Percentiles rank a stretch among this genome's conserved stretches.
Evolutionary conservation across 2,888 invertebrate species (phyloP).

Genomic region (Hemithea aestivaria): DNA sequence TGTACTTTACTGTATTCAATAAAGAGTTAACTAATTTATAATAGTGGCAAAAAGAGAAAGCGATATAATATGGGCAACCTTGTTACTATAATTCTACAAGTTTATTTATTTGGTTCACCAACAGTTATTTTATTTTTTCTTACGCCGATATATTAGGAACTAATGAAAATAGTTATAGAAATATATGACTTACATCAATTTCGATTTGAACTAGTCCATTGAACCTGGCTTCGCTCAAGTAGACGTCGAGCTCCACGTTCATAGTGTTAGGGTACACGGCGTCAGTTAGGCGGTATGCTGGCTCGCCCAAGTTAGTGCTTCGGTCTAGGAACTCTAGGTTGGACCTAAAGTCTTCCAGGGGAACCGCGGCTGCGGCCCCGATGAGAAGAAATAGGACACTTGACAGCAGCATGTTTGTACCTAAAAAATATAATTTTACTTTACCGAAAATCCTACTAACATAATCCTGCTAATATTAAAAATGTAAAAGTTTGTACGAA

Average conservation of each 20-base stretch:
- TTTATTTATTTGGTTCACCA: too few species aligned
- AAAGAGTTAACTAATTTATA: too few species aligned
- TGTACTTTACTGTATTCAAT: too few species aligned
- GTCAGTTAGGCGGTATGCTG: conserved; percentile 52
- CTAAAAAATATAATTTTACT: conserved; percentile 30
- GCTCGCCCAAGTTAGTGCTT: conserved; percentile 50
- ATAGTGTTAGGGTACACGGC: conserved; percentile 49
- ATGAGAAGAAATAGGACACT: conserved; percentile 41
- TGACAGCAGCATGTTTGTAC: conserved; percentile 47
- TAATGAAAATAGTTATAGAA: neutral
- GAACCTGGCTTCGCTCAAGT: conserved; percentile 46
- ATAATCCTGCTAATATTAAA: too few species aligned
- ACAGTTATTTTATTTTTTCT: too few species aligned
- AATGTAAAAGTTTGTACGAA: too few species aligned
- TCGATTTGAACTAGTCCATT: conserved; percentile 46
- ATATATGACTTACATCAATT: conserved; percentile 45
- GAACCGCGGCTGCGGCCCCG: conserved; percentile 43
- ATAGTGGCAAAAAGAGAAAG: too few species aligned
- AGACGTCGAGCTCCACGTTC: conserved; percentile 55
- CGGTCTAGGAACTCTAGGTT: conserved; percentile 51
- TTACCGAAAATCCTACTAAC: too few species aligned
- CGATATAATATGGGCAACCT: too few species aligned
- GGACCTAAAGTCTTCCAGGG: conserved; percentile 46
- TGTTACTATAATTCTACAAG: too few species aligned
- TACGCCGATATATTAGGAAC: too few species aligned